phyloP scores from a whole-genome alignment of 2,797 vertebrate genomes.

The Knipowitschia caucasica region DNA sequence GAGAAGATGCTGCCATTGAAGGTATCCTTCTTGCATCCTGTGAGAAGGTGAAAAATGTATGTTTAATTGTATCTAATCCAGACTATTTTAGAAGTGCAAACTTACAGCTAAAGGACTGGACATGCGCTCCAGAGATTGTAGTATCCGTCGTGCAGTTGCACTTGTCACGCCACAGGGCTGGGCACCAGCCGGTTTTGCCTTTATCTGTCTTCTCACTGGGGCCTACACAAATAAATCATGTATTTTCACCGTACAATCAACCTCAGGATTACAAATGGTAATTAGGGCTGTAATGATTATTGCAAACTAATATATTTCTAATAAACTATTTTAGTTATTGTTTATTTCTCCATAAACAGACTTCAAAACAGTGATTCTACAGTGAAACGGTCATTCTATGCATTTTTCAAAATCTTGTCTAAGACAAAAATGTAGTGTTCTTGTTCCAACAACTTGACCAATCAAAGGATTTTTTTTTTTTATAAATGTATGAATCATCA shows the following conservation, averaged over 20 bases:
- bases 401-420: no score
- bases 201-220: constrained; percentile 90
- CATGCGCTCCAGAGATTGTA: constrained; percentile 96
- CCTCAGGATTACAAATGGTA: neutral
- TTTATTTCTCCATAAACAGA: no score
- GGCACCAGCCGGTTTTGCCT: constrained; percentile 86
- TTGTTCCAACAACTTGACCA: no score
- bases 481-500: no score
- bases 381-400: no score
- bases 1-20: constrained; percentile 76
- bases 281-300: no score
- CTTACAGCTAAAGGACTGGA: constrained; percentile 93
- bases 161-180: constrained; percentile 93
- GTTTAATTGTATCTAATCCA: neutral
- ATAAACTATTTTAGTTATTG: no score
- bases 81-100: constrained; percentile 6
- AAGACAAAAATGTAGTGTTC: no score
- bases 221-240: constrained; percentile 67
- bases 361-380: no score
- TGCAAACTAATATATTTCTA: no score
- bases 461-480: no score
- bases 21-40: constrained; percentile 98
- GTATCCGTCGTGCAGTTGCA: constrained; percentile 89
- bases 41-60: constrained; percentile 12
- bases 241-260: constrained; percentile 5